These are phyloP conservation scores for Strix occidentalis DNA, from an alignment of 2,797 vertebrate species.

Conservation along the genomic window DNA sequence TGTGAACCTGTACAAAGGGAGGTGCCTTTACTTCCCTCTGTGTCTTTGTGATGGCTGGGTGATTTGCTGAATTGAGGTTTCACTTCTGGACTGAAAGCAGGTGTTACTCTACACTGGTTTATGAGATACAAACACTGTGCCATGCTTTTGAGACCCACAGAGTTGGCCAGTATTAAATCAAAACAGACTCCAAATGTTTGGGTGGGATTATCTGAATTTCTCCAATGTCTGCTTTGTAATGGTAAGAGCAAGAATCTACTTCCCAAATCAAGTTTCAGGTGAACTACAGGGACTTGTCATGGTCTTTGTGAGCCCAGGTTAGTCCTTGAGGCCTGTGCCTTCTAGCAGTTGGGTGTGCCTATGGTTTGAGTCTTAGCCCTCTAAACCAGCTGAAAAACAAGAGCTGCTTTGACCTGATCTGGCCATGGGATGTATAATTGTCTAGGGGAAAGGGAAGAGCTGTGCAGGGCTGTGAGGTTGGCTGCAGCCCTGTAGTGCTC, in stretches of 20 bases:
- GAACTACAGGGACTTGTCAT: background rate
- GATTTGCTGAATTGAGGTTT: constrained; percentile 28
- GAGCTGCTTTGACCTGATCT: background rate
- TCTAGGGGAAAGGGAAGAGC: background rate
- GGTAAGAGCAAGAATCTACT: background rate
- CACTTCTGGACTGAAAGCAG: constrained; percentile 32
- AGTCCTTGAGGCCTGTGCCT: background rate
- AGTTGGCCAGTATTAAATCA: background rate
- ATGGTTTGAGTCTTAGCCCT: background rate
- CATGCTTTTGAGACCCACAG: background rate
- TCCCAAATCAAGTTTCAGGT: background rate
- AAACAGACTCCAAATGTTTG: background rate
- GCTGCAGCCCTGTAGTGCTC: background rate
- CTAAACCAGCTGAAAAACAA: background rate
- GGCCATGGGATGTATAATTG: background rate
- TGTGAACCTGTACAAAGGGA: constrained; percentile 41
- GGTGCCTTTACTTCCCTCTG: constrained; percentile 9
- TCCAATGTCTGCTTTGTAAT: background rate
- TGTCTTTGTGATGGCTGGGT: constrained; percentile 14
- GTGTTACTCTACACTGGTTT: background rate
- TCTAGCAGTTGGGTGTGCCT: background rate
- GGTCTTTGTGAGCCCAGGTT: background rate
- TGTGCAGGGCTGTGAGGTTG: background rate
- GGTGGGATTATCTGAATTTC: background rate
- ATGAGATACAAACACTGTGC: background rate